Evolutionary conservation across 2,797 vertebrate genomes (phyloP), one percentile per base, ranked within the genome.

Genomic region (Arnoldichthys spilopterus): DNA sequence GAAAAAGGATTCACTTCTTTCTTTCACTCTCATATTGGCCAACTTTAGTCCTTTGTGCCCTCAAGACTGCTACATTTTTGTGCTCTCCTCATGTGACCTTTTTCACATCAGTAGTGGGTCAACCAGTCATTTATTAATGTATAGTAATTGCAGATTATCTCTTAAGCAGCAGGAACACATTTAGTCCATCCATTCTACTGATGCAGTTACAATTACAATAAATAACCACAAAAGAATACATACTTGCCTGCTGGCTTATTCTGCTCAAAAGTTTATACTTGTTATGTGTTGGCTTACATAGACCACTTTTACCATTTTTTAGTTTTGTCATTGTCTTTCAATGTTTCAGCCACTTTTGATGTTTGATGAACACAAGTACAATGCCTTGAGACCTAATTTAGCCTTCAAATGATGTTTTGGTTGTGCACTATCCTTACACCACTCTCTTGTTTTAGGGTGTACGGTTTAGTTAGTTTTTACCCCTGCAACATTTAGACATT

Each of bases 1-100:
- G 37, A 16, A 79, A 73, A 73, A 45, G 47, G 45, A 75, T 24
- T 76, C 71, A 70, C 69, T 77, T 69, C 72, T n/a, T n/a, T n/a
- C n/a, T n/a, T n/a, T n/a, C n/a, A n/a, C n/a, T 66, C 34, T 77
- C 34, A 64, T 32, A 47, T 63, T 69, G 56, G 71, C 71, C 40
- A 40, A 30, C 22, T 49, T 40, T 30, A 58, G 68, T 18, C 30
- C 69, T 64, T 73, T 79, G 64, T 86, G 9, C 45, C n/a, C 58
- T 15, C 40, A 20, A 74, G 58, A 1, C 32, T 22, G 34, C 37
- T 16, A 16, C n/a, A 18, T 40, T 64, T 43, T 24, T n/a, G 34
- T 64, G 37, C 20, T 43, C n/a, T 51, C 26, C 22, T 74, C 40
- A 58, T 53, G 62, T 43, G 54, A 74, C 59, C 40, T 59, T 43